Percentiles rank a stretch among this genome's conserved stretches.
These are phyloP conservation scores for Barbus barbus DNA, from an alignment of 2,113 vertebrate species.

Conservation along the genomic window DNA sequence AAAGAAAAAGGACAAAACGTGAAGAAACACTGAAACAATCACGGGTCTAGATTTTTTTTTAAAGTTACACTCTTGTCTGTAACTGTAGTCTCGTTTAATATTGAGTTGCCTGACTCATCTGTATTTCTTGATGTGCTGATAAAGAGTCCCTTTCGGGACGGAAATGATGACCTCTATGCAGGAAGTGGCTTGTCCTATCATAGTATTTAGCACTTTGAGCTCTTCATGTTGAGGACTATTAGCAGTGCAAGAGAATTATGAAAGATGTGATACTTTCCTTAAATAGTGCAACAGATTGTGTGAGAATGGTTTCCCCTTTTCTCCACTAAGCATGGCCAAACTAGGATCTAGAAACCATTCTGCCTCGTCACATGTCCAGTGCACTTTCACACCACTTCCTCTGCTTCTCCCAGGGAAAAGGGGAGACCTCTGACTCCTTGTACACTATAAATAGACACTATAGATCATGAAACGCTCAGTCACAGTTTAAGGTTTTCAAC, in stretches of 20 bases:
- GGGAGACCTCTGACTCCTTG: background rate
- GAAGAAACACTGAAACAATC: background rate
- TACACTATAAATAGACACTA: background rate
- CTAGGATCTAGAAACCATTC: constrained; percentile 22
- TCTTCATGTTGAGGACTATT: background rate
- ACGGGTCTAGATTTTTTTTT: background rate
- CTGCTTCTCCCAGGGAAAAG: background rate
- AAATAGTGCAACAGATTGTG: background rate
- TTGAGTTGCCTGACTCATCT: background rate
- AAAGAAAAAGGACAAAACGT: no score
- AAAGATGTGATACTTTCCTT: background rate
- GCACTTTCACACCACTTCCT: constrained; percentile 7
- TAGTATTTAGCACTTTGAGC: background rate
- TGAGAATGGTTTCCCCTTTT: background rate
- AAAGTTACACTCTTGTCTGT: no score
- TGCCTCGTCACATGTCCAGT: background rate
- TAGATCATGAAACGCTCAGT: background rate
- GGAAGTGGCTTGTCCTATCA: constrained; percentile 16
- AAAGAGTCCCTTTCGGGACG: background rate
- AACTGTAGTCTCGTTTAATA: background rate
- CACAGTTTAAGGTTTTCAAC: background rate
- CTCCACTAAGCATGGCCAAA: background rate
- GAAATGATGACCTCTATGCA: constrained; percentile 27
- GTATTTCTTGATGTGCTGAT: background rate
- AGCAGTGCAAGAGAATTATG: background rate